Conservation (phyloP, 1,140 invertebrate genomes). For the Zeugodacus cucurbitae region DNA sequence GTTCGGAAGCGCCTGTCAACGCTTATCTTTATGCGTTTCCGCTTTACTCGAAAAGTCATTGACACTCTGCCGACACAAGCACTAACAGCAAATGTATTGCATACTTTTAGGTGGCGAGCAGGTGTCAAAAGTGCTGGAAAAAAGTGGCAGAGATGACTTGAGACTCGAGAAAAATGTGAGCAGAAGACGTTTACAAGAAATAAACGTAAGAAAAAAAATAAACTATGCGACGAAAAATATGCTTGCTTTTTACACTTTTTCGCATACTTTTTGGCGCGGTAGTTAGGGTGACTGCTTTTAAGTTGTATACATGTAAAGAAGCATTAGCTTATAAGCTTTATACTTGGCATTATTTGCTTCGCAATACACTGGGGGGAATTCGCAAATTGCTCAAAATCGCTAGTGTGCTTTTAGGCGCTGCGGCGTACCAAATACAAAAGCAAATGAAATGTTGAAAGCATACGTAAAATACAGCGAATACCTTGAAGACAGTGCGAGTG, state of each 20-base stretch:
- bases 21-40: constrained; percentile 66
- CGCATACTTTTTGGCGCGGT: neutral
- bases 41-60: constrained; percentile 64
- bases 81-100: constrained; percentile 27
- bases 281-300: neutral
- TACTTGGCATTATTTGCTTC: neutral
- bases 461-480: neutral
- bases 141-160: neutral
- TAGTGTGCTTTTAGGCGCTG: constrained; percentile 57
- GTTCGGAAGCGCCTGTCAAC: constrained; percentile 55
- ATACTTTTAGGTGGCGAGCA: constrained; percentile 7
- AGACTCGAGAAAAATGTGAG: neutral
- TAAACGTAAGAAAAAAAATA: neutral
- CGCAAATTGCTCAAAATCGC: constrained; percentile 57
- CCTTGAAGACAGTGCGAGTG: too few species aligned
- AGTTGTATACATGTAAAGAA: neutral
- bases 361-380: neutral
- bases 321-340: neutral
- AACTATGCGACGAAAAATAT: neutral
- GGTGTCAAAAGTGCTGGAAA: constrained; percentile 12
- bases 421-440: neutral
- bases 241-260: neutral
- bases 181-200: neutral
- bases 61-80: constrained; percentile 54
- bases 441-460: neutral